Conservation (phyloP, 2,888 invertebrate species). For the Eumacrocentrus americanus region DNA sequence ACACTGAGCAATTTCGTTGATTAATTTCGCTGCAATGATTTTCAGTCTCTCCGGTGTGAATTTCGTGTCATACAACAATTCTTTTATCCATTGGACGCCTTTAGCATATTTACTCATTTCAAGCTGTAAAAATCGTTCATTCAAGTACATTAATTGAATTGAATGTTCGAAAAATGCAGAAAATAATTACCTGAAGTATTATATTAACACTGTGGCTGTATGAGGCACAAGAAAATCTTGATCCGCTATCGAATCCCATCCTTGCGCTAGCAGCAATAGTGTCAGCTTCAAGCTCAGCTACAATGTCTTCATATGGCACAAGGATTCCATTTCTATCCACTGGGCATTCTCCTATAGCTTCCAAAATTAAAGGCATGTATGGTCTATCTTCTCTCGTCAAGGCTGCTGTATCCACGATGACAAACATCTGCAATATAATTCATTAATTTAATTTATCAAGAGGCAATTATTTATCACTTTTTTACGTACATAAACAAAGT, state of each 20-base stretch:
- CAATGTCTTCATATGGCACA: slow-evolving; percentile 74
- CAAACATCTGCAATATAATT: slow-evolving; percentile 75
- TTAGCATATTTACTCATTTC: slow-evolving; percentile 77
- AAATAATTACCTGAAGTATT: too few relatives aligned
- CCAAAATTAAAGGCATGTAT: slow-evolving; percentile 78
- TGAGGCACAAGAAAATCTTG: slow-evolving; percentile 74
- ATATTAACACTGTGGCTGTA: slow-evolving; percentile 73
- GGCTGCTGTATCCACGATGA: slow-evolving; percentile 73
- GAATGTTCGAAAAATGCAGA: too few relatives aligned
- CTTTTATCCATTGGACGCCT: slow-evolving; percentile 78
- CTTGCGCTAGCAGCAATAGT: slow-evolving; percentile 70
- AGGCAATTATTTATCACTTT: too few relatives aligned
- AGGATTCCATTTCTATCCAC: slow-evolving; percentile 67
- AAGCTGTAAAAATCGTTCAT: too few relatives aligned
- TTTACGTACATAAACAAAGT: too few relatives aligned
- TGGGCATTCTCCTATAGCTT: slow-evolving; percentile 79
- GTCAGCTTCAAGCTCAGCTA: slow-evolving; percentile 79
- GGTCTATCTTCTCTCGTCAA: slow-evolving; percentile 68
- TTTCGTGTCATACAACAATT: slow-evolving; percentile 74
- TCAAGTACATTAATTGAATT: too few relatives aligned
- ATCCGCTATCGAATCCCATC: slow-evolving; percentile 69
- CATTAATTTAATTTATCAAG: too few relatives aligned
- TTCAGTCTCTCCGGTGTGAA: slow-evolving; percentile 77
- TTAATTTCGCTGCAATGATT: slow-evolving; percentile 80
- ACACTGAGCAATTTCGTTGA: slow-evolving; percentile 79